Evolutionary conservation across 2,888 invertebrate species (phyloP), one percentile per base, ranked within the genome.

Genomic region (Lasioglossum zephyrum): DNA sequence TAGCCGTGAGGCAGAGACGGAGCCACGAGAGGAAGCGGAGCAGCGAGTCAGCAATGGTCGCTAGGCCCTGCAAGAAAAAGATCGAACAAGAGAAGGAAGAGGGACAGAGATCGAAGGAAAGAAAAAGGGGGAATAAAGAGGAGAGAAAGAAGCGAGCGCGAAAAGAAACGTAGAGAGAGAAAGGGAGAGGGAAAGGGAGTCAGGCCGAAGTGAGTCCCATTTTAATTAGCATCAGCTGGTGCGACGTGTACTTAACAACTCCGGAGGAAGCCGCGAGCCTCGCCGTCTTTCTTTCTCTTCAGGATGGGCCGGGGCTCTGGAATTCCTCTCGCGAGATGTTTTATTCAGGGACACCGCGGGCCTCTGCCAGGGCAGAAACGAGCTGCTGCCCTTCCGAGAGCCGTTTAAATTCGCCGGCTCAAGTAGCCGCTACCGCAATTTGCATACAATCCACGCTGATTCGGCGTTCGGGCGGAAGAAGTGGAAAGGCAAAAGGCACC

Each of bases 141-240:
- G 36, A 77, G 57, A 66, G 57, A 66, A 36, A 39, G 36, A 47
- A 31, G 31, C 63, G 36, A 18, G 85, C 57, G 57, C 39, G 78
- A 81, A 31, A 57, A 57, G 57, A 57, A 63, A 16, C 16, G 69
- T 3, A 22, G 9, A 22, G 36, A 36, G 18, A 18, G 66, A 36
- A 5, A 63, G 26, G 4, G 13, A 26, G 31, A 16, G 36, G 16
- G 36, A 18, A 3, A 18, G 36, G 22, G 22, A 36, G 69, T 9
- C 88, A 78, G 88, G 82, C 85, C 60, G 73, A 80, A 94, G 92
- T 93, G 92, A 94, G 94, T 91, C 92, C 93, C 92, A 93, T 94
- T 95, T 94, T 94, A 95, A 95, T 95, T 94, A 95, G 93, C 93
- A 94, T 94, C 94, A 94, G 93, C 93, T 93, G 94, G 93, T 93